Conservation (phyloP, 2,888 invertebrate genomes). For the Scaptomyza caliginosa region DNA sequence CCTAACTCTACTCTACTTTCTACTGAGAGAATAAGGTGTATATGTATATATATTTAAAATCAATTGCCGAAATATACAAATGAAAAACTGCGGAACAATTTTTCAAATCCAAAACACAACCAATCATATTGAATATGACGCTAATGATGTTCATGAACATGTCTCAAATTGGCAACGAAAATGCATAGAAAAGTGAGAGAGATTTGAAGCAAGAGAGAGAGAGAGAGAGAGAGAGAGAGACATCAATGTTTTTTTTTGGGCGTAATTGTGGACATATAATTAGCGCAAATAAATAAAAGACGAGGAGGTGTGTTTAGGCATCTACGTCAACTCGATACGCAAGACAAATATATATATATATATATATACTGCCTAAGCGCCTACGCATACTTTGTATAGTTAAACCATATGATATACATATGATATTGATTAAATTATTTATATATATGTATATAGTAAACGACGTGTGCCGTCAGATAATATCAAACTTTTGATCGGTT, state of each 20-base stretch:
- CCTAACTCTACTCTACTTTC: too few relatives aligned
- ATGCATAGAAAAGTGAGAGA: constrained; percentile 6
- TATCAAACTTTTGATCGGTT: constrained; percentile 45
- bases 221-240: not conserved
- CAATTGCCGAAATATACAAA: constrained; percentile 36
- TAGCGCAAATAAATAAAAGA: constrained; percentile 41
- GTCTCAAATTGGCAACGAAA: constrained; percentile 51
- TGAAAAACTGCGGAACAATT: constrained; percentile 37
- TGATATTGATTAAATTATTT: constrained; percentile 37
- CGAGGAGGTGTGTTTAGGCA: constrained; percentile 39
- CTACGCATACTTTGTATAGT: constrained; percentile 33
- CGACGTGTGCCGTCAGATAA: constrained; percentile 55
- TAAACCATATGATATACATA: constrained; percentile 52
- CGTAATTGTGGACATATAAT: constrained; percentile 52
- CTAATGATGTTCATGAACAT: constrained; percentile 68
- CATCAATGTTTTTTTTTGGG: constrained; percentile 1
- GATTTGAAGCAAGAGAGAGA: not conserved
- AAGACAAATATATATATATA: constrained; percentile 12
- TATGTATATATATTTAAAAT: constrained; percentile 30
- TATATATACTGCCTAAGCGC: constrained; percentile 10
- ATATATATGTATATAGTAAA: not conserved
- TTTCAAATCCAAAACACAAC: constrained; percentile 27
- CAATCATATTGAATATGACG: constrained; percentile 56
- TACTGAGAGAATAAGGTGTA: constrained; percentile 30
- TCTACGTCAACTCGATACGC: constrained; percentile 46